Evolutionary conservation across 2,888 invertebrate species (phyloP), one percentile per base, ranked within the genome.

Genomic region (Coelogynopora nodosa): DNA sequence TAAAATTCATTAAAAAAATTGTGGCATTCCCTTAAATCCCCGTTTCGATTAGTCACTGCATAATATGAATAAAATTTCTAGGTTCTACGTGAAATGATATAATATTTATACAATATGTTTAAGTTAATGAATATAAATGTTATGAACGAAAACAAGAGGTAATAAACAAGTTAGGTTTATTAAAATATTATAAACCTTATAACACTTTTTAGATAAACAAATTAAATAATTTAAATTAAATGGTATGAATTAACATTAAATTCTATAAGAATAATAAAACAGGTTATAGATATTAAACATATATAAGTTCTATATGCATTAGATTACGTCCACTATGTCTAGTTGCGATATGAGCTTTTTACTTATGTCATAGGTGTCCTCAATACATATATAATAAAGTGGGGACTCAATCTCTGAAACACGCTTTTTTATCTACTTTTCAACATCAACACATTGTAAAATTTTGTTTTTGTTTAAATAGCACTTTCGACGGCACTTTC

Each of bases 91-190:
- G 74, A 74, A 74, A 74, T 74, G 18, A 74, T 74, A 74, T 23
- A 10, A 74, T 74, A 74, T 74, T 74, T 23, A 13, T 26, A 5
- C 74, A 74, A 74, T 74, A 74, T 49, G 74, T 26, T 26, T 74
- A 74, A 74, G 74, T 23, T 74, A 74, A 74, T 74, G 5, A n/a
- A n/a, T 74, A 74, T 74, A 74, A 74, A 74, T 74, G 5, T 74
- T 74, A 74, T 74, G 74, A 74, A 74, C 27, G 74, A 74, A 74
- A 23, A 74, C 74, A 74, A 74, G 74, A 74, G 23, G 74, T 74
- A 74, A 74, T 74, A 74, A 26, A 74, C 74, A 74, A 74, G 18
- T 74, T 74, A 74, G 74, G 23, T 23, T 74, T 13, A 74, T 74
- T 74, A 74, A 74, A 74, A 74, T 74, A 10, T 26, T 74, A 74